Evolutionary conservation across 2,888 invertebrate species (phyloP).

Genomic region (Cephus sareptanus): DNA sequence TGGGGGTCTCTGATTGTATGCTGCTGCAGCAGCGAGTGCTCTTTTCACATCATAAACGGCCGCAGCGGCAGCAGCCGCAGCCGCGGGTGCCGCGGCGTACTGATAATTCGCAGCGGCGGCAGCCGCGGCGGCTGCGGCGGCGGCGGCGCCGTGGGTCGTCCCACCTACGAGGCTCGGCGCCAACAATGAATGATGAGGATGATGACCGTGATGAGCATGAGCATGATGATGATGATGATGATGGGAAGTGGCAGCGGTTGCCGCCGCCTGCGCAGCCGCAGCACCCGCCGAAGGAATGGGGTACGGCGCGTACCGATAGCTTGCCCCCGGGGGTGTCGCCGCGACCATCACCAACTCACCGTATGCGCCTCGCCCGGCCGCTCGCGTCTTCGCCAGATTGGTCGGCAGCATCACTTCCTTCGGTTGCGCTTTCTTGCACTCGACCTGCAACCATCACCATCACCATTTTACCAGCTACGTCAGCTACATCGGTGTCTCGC

Average conservation of each 20-base stretch:
- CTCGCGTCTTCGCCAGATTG: conserved; percentile 94
- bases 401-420: conserved; percentile 99
- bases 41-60: conserved; percentile 69
- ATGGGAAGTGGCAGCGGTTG: conserved; percentile 65
- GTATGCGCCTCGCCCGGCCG: conserved; percentile 95
- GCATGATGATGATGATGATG: too few relatives aligned
- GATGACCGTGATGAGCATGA: too few relatives aligned
- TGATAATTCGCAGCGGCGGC: conserved; percentile 44
- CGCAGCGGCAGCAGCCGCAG: conserved; percentile 54
- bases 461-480: too few relatives aligned
- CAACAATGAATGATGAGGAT: too few relatives aligned
- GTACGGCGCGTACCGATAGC: conserved; percentile 68
- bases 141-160: conserved; percentile 18
- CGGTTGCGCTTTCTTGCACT: conserved; percentile 99
- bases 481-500: too few relatives aligned
- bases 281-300: conserved; percentile 60
- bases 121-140: conserved; percentile 69
- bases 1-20: conserved; percentile 68
- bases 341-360: conserved; percentile 95
- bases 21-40: conserved; percentile 73
- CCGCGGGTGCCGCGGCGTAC: conserved; percentile 49
- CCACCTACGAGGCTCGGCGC: too few relatives aligned
- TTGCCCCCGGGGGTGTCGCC: conserved; percentile 71
- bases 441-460: conserved; percentile 79
- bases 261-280: conserved; percentile 64